Conservation (phyloP, 2,888 invertebrate genomes). For the Limnephilus auricula region DNA sequence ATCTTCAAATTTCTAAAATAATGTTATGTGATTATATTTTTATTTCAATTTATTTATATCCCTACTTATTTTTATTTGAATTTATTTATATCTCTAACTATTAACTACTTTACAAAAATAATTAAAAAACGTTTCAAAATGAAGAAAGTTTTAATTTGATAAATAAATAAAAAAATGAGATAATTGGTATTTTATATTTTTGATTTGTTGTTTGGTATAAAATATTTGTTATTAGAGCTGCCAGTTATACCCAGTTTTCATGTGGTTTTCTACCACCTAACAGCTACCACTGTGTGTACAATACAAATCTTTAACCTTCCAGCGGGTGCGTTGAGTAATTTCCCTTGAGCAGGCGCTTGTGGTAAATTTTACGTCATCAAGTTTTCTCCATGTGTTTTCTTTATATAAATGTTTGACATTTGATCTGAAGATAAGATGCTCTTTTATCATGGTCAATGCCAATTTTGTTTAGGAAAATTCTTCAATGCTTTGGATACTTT, state of each 20-base stretch:
- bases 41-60: conserved; percentile 63
- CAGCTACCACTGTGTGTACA: not conserved
- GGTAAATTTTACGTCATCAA: too few species aligned
- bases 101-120: not conserved
- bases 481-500: too few species aligned
- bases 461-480: too few species aligned
- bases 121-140: not conserved
- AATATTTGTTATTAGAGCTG: not conserved
- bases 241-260: too few species aligned
- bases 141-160: conserved; percentile 7
- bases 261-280: not conserved
- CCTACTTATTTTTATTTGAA: conserved; percentile 26
- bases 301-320: too few species aligned
- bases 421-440: too few species aligned
- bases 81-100: conserved; percentile 62
- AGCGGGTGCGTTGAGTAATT: too few species aligned
- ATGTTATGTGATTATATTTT: conserved; percentile 45
- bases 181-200: not conserved
- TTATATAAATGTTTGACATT: too few species aligned
- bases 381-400: too few species aligned
- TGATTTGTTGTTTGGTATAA: not conserved
- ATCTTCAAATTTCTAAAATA: conserved; percentile 29
- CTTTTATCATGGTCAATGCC: too few species aligned
- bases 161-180: conserved; percentile 2
- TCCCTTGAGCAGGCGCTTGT: too few species aligned